phyloP scores from a whole-genome alignment of 1,140 invertebrate species.

The Homarus americanus region DNA sequence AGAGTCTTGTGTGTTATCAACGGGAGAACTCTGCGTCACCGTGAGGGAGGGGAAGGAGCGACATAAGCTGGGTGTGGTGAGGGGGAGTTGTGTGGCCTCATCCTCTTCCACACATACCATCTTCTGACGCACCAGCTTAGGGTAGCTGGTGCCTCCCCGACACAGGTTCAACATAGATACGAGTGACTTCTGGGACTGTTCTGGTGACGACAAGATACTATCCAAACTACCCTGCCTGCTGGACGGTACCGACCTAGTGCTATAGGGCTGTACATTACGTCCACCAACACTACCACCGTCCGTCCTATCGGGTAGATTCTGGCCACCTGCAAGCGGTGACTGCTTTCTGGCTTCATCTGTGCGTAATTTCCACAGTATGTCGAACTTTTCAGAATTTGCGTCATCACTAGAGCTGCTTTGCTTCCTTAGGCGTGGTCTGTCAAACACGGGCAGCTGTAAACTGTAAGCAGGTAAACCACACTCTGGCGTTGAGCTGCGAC shows the following conservation, averaged over 20 bases:
- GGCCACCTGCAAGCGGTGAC: constrained; percentile 28
- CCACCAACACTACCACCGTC: neutral
- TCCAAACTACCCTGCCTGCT: constrained; percentile 45
- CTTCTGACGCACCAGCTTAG: constrained; percentile 29
- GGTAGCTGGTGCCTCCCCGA: neutral
- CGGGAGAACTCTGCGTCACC: constrained; percentile 13
- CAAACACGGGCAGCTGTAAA: neutral
- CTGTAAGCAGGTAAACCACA: no score
- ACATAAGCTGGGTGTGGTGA: neutral
- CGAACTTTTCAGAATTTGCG: constrained; percentile 36
- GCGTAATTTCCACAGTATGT: constrained; percentile 52
- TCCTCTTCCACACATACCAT: neutral
- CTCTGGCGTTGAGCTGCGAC: constrained; percentile 53
- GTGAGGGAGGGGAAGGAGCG: constrained; percentile 13
- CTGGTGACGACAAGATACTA: constrained; percentile 28
- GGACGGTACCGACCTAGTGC: neutral
- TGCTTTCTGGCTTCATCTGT: constrained; percentile 25
- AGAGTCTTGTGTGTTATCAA: neutral
- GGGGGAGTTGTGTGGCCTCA: neutral
- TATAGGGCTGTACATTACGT: neutral
- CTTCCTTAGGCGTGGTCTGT: constrained; percentile 24
- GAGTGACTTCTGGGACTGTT: neutral
- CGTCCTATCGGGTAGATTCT: neutral
- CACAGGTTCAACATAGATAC: constrained; percentile 9
- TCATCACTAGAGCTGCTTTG: constrained; percentile 53